Evolutionary conservation across 2,113 vertebrate species (phyloP).

Genomic region (western clawed frog (Xenopus tropicalis)): DNA sequence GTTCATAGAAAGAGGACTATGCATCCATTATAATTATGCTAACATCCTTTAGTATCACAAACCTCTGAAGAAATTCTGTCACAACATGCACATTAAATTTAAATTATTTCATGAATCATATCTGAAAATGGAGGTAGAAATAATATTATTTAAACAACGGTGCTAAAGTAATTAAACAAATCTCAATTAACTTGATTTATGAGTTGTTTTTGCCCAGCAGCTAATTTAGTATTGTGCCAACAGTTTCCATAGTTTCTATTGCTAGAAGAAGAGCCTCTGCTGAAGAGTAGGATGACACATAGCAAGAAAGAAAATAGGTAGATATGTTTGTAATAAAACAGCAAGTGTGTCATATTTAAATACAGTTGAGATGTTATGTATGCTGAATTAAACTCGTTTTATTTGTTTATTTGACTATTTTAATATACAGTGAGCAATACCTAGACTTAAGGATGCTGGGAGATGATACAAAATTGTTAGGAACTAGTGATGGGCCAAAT

Average conservation of each 20-base stretch:
- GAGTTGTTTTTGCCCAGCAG: slow-evolving; percentile 31
- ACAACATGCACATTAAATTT: background rate
- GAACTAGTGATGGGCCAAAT: too few species aligned
- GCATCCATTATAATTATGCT: too few species aligned
- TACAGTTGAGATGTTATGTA: too few species aligned
- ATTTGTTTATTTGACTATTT: too few species aligned
- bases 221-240: slow-evolving; percentile 17
- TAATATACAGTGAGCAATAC: too few species aligned
- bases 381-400: too few species aligned
- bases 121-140: slow-evolving; percentile 21
- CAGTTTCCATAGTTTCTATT: slow-evolving; percentile 14
- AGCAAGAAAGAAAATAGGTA: slow-evolving; percentile 10
- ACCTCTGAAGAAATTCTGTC: background rate
- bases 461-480: too few species aligned
- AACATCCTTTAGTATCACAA: too few species aligned
- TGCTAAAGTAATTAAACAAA: slow-evolving; percentile 37
- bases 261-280: slow-evolving; percentile 12
- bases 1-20: too few species aligned
- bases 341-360: background rate
- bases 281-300: slow-evolving; percentile 8
- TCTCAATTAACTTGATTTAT: slow-evolving; percentile 45
- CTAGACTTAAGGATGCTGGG: too few species aligned
- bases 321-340: slow-evolving; percentile 8
- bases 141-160: slow-evolving; percentile 3
- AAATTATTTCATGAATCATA: background rate